A percentile compares a stretch with the other conserved stretches of the same genome.
phyloP scores from a whole-genome alignment of 2,888 invertebrate species.

The Lasiommata megera region DNA sequence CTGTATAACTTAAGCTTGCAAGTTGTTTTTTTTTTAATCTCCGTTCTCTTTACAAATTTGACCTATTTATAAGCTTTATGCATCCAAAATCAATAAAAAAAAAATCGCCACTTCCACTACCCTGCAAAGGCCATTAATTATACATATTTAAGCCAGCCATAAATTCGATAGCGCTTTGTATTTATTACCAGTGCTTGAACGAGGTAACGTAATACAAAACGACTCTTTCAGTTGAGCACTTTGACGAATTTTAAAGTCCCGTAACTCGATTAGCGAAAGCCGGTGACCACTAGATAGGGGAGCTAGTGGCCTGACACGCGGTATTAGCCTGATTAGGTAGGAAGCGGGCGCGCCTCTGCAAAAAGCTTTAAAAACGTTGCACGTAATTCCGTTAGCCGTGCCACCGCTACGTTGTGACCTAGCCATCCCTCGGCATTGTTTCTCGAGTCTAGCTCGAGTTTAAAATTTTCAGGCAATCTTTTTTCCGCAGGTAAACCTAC shows the following conservation, averaged over 20 bases:
- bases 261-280: slow-evolving; percentile 43
- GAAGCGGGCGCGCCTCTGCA: slow-evolving; percentile 56
- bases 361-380: slow-evolving; percentile 76
- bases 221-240: slow-evolving; percentile 13
- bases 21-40: too few relatives aligned
- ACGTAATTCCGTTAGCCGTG: slow-evolving; percentile 65
- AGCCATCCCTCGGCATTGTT: slow-evolving; percentile 42
- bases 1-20: too few relatives aligned
- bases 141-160: too few relatives aligned
- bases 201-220: not conserved
- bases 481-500: not conserved
- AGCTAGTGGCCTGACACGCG: slow-evolving; percentile 53
- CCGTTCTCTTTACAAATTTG: too few relatives aligned
- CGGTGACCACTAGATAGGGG: slow-evolving; percentile 34
- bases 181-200: not conserved
- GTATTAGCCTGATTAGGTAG: slow-evolving; percentile 69
- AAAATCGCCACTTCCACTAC: too few relatives aligned
- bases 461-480: slow-evolving; percentile 13
- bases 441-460: slow-evolving; percentile 18
- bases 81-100: too few relatives aligned
- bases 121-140: too few relatives aligned
- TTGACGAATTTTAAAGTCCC: slow-evolving; percentile 44
- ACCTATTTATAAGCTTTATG: too few relatives aligned
- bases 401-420: slow-evolving; percentile 42
- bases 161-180: not conserved